Percentiles rank a stretch among this genome's conserved stretches.
Evolutionary conservation across 2,797 vertebrate species (phyloP).

Genomic region (Parauchenoglanis punctatus): DNA sequence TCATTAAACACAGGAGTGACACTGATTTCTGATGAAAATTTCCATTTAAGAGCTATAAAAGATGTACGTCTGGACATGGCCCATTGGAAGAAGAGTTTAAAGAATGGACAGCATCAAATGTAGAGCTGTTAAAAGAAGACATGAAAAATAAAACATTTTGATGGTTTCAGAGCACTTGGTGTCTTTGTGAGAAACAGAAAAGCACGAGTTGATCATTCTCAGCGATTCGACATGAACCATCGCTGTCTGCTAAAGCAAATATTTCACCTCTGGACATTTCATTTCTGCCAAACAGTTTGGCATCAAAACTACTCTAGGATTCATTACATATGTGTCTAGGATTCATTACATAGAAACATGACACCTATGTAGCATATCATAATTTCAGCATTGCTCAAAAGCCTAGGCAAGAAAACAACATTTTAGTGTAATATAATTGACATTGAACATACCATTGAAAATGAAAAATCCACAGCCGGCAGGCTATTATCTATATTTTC

Average conservation of each 20-base stretch:
- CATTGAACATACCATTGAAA: conserved; percentile 26
- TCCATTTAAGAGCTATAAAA: conserved; percentile 57
- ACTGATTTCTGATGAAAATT: conserved; percentile 52
- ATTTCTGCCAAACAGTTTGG: conserved; percentile 11
- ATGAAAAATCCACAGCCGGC: conserved; percentile 38
- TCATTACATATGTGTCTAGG: conserved; percentile 18
- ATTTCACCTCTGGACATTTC: conserved; percentile 11
- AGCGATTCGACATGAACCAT: not conserved
- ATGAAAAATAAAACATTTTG: not conserved
- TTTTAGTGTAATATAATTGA: conserved; percentile 28
- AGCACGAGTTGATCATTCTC: not conserved
- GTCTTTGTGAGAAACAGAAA: not conserved
- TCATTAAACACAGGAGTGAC: conserved; percentile 47
- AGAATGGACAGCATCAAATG: conserved; percentile 38
- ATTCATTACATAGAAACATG: conserved; percentile 18
- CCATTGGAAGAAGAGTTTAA: conserved; percentile 31
- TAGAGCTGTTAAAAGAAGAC: not conserved
- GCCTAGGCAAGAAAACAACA: not conserved
- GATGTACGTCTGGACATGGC: conserved; percentile 28
- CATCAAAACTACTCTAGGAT: conserved; percentile 6
- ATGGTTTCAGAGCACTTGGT: conserved; percentile 21
- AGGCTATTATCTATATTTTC: conserved; percentile 40
- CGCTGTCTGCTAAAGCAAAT: not conserved
- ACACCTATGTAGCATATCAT: conserved; percentile 11
- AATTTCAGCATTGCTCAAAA: conserved; percentile 19